phyloP scores from a whole-genome alignment of 1,140 invertebrate genomes.

The Drepana arcuata region DNA sequence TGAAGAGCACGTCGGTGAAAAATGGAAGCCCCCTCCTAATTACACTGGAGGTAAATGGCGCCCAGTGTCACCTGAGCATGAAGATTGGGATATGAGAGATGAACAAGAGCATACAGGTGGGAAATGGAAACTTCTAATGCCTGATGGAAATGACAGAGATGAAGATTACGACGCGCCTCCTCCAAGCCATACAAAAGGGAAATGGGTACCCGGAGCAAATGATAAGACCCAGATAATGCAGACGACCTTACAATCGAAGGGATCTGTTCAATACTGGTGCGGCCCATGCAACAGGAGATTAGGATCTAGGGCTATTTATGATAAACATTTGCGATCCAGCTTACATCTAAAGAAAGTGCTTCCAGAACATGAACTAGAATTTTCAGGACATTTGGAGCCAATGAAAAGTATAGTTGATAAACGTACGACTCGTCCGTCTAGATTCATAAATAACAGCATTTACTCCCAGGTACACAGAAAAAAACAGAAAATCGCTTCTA shows the following conservation, averaged over 20 bases:
- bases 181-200: slow-evolving; percentile 80
- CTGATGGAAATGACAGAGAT: slow-evolving; percentile 49
- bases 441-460: slow-evolving; percentile 39
- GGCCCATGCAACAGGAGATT: slow-evolving; percentile 82
- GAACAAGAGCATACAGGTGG: slow-evolving; percentile 50
- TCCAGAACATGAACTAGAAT: slow-evolving; percentile 77
- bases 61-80: slow-evolving; percentile 54
- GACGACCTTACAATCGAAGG: slow-evolving; percentile 60
- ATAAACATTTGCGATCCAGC: slow-evolving; percentile 81
- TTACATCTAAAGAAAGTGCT: slow-evolving; percentile 80
- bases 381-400: slow-evolving; percentile 57
- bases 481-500: slow-evolving; percentile 22
- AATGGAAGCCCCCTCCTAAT: slow-evolving; percentile 79
- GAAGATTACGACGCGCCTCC: slow-evolving; percentile 73
- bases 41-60: slow-evolving; percentile 85
- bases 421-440: slow-evolving; percentile 40
- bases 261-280: slow-evolving; percentile 82
- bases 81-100: slow-evolving; percentile 58
- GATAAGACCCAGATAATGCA: slow-evolving; percentile 71
- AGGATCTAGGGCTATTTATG: slow-evolving; percentile 80
- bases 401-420: slow-evolving; percentile 44
- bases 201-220: slow-evolving; percentile 81
- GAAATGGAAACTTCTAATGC: slow-evolving; percentile 66
- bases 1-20: slow-evolving; percentile 73
- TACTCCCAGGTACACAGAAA: slow-evolving; percentile 34